Conservation (phyloP, 2,113 vertebrate genomes). For the Pedetes capensis region DNA sequence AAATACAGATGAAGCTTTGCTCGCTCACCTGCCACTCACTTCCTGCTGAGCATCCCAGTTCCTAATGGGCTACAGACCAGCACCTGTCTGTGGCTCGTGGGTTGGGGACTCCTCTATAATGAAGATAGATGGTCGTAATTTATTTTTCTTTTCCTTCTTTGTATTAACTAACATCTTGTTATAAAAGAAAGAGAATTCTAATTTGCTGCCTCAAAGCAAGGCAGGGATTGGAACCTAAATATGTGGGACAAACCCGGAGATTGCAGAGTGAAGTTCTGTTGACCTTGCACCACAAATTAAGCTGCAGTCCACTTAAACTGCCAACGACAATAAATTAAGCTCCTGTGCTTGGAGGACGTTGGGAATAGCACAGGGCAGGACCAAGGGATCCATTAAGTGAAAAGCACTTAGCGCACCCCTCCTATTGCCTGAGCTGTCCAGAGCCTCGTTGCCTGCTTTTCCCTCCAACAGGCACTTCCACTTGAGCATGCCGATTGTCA, state of each 20-base stretch:
- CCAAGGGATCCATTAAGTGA: neutral
- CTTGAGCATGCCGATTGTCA: neutral
- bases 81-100: too few relatives aligned
- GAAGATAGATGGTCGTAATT: neutral
- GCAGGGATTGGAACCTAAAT: neutral
- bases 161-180: neutral
- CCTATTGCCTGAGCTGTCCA: neutral
- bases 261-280: neutral
- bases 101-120: too few relatives aligned
- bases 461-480: neutral
- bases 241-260: neutral
- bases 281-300: neutral
- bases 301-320: neutral
- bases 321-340: neutral
- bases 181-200: constrained; percentile 24
- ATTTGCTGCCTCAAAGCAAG: neutral
- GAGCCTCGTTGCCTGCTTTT: neutral
- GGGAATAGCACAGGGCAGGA: neutral
- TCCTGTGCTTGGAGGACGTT: neutral
- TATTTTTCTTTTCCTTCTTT: neutral
- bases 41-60: too few relatives aligned
- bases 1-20: too few relatives aligned
- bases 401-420: neutral
- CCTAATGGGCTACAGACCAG: too few relatives aligned
- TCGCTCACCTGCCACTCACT: too few relatives aligned